Conservation (phyloP, 2,888 invertebrate genomes). For the Drosophila putrida region DNA sequence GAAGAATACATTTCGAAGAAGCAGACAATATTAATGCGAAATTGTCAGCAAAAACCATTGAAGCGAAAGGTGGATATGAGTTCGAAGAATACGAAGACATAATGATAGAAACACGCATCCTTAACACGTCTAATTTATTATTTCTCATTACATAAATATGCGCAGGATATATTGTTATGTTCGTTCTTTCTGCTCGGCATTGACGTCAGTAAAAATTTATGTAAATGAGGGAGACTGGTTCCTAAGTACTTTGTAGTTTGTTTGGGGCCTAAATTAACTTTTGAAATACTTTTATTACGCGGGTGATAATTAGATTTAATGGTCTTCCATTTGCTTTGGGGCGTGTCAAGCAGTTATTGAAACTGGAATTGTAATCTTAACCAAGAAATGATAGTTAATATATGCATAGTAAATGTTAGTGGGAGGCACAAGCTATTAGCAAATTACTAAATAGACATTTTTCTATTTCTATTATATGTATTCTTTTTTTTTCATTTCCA, state of each 20-base stretch:
- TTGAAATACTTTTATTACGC: slow-evolving; percentile 13
- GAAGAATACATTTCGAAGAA: slow-evolving; percentile 10
- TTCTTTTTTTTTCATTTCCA: slow-evolving; percentile 1
- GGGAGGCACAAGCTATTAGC: slow-evolving; percentile 16
- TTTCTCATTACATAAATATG: background rate
- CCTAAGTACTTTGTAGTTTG: slow-evolving; percentile 30
- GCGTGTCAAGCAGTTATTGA: slow-evolving; percentile 53
- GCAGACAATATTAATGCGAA: slow-evolving; percentile 9
- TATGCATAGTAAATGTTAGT: slow-evolving; percentile 11
- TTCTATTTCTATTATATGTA: slow-evolving; percentile 5
- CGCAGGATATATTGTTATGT: slow-evolving; percentile 17
- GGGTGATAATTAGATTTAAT: slow-evolving; percentile 62
- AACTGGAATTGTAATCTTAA: slow-evolving; percentile 31
- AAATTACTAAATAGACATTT: slow-evolving; percentile 13
- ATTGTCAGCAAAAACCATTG: background rate
- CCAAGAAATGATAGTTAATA: slow-evolving; percentile 8
- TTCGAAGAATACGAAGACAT: background rate
- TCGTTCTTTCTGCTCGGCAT: slow-evolving; percentile 5
- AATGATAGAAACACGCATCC: slow-evolving; percentile 9
- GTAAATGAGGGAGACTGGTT: slow-evolving; percentile 40
- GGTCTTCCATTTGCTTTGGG: slow-evolving; percentile 33
- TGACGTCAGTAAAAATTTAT: slow-evolving; percentile 65
- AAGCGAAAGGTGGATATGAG: background rate
- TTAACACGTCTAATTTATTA: slow-evolving; percentile 11
- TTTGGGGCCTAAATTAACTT: slow-evolving; percentile 18